These are phyloP conservation scores for Drosophila lacicola DNA, from an alignment of 2,888 invertebrate genomes.

Conservation along the genomic window DNA sequence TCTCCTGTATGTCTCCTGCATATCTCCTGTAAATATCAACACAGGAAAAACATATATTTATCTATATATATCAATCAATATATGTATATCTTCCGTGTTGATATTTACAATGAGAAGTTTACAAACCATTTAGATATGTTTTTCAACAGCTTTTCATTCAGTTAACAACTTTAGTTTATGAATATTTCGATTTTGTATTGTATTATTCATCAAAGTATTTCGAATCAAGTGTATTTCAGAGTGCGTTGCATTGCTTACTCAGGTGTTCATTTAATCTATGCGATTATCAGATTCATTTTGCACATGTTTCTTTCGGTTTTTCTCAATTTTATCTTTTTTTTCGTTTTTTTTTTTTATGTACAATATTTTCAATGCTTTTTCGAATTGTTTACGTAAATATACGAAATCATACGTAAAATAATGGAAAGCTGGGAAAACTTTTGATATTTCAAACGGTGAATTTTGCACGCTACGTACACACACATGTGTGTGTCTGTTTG, in stretches of 20 bases:
- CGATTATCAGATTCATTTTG: conserved; percentile 39
- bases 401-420: conserved; percentile 48
- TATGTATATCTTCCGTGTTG: too few relatives aligned
- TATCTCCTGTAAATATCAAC: too few relatives aligned
- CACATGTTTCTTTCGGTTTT: conserved; percentile 40
- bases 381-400: conserved; percentile 71
- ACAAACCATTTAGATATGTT: too few relatives aligned
- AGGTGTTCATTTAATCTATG: conserved; percentile 34
- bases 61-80: too few relatives aligned
- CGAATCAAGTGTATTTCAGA: conserved; percentile 24
- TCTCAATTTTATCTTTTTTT: conserved; percentile 2
- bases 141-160: too few relatives aligned
- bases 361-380: conserved; percentile 59
- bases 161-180: not conserved
- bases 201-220: not conserved
- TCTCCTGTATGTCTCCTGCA: too few relatives aligned
- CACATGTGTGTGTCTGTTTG: not conserved
- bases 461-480: conserved; percentile 21
- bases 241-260: conserved; percentile 18
- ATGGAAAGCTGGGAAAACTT: conserved; percentile 34
- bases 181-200: not conserved
- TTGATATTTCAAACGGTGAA: conserved; percentile 32
- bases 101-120: too few relatives aligned
- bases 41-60: too few relatives aligned
- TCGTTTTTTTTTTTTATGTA: conserved; percentile 15